phyloP scores from a whole-genome alignment of 2,797 vertebrate species.

The Brachyrhaphis roseni region DNA sequence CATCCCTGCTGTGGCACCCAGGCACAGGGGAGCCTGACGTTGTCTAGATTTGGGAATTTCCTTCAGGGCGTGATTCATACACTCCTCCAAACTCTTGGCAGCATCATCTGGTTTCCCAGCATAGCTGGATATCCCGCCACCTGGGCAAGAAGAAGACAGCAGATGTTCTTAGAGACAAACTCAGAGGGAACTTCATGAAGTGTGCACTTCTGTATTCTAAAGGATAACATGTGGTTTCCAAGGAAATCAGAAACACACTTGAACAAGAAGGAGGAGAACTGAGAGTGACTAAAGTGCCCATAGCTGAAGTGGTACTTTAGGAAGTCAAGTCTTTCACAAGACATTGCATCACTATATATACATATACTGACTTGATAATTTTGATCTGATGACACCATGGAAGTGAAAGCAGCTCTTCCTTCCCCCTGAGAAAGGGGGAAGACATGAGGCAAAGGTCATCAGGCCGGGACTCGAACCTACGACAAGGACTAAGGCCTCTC shows the following conservation, averaged over 20 bases:
- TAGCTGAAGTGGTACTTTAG: slow-evolving; percentile 12
- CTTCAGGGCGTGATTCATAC: slow-evolving; percentile 76
- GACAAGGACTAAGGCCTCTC: too few species aligned
- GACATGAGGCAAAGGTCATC: background rate
- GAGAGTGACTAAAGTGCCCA: background rate
- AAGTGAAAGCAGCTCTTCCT: slow-evolving; percentile 35
- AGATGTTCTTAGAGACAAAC: slow-evolving; percentile 10
- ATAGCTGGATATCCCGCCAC: slow-evolving; percentile 85
- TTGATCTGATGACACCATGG: slow-evolving; percentile 1
- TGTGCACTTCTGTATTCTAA: slow-evolving; percentile 14
- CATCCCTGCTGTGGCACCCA: slow-evolving; percentile 88
- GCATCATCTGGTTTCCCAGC: slow-evolving; percentile 66
- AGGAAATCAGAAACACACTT: slow-evolving; percentile 18
- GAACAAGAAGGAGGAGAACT: slow-evolving; percentile 34
- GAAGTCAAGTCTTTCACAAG: slow-evolving; percentile 27
- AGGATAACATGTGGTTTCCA: slow-evolving; percentile 22
- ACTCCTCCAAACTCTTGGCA: slow-evolving; percentile 74
- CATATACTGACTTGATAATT: background rate
- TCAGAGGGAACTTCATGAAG: slow-evolving; percentile 7
- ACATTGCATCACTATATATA: background rate
- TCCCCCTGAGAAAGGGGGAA: background rate
- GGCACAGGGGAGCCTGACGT: slow-evolving; percentile 74
- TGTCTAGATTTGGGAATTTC: slow-evolving; percentile 77
- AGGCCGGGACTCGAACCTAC: too few species aligned
- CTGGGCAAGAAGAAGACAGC: slow-evolving; percentile 55